Evolutionary conservation across 2,113 vertebrate species (phyloP).

Genomic region (Coptodon rendalli): DNA sequence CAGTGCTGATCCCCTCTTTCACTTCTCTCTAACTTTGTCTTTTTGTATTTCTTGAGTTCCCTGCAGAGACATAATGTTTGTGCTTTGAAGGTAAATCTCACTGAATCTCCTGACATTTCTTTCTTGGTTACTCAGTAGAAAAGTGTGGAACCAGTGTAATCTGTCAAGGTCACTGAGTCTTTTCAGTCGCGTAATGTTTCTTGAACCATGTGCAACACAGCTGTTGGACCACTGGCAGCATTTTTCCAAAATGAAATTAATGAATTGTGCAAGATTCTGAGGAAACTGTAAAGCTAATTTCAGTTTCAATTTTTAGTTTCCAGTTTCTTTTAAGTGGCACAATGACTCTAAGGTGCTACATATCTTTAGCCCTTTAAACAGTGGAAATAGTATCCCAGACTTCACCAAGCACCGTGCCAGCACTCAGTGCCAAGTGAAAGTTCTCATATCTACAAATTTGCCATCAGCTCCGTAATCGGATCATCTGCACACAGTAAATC

Average conservation of each 20-base stretch:
- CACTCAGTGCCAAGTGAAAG: neutral
- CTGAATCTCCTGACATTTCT: neutral
- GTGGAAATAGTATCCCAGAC: neutral
- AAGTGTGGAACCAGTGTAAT: neutral
- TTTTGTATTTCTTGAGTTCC: constrained; percentile 2
- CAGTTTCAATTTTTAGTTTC: neutral
- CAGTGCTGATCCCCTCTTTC: neutral
- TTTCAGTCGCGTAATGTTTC: neutral
- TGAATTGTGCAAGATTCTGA: neutral
- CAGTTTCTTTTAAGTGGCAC: neutral
- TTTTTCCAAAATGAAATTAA: neutral
- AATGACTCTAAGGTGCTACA: neutral
- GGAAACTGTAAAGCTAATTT: neutral
- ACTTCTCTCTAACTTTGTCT: neutral
- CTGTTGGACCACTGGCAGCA: neutral
- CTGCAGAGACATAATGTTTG: neutral
- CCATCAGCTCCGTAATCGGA: neutral
- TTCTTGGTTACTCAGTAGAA: neutral
- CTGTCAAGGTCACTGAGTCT: neutral
- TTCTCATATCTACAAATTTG: neutral
- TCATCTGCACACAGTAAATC: neutral
- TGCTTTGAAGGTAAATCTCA: constrained; percentile 9
- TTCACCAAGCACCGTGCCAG: neutral
- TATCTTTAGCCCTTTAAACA: neutral
- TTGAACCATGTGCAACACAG: neutral